Conservation (phyloP, 2,797 vertebrate genomes). For the Eurystomus glaucurus region DNA sequence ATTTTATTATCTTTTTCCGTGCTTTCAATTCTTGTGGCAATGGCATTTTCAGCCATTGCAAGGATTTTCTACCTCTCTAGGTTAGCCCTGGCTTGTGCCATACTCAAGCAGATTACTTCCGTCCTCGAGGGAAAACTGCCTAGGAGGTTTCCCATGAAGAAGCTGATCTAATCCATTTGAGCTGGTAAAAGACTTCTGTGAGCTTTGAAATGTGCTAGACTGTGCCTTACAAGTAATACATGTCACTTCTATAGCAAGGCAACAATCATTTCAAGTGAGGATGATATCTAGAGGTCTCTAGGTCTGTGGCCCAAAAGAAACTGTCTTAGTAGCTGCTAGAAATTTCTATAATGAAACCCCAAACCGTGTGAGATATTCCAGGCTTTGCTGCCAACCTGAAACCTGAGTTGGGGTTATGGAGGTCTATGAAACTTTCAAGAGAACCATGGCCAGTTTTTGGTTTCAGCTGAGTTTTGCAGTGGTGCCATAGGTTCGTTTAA, state of each 20-base stretch:
- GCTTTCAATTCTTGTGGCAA: neutral
- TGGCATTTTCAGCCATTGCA: neutral
- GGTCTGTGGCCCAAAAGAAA: neutral
- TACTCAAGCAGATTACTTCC: neutral
- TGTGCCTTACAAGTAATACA: neutral
- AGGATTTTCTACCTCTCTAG: neutral
- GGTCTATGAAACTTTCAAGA: constrained; percentile 68
- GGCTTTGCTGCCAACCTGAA: constrained; percentile 56
- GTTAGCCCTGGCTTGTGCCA: neutral
- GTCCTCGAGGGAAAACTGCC: neutral
- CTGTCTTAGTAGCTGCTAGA: neutral
- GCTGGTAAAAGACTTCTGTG: constrained; percentile 3
- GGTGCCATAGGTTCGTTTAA: constrained; percentile 48
- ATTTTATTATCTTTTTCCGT: neutral
- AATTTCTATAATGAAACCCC: constrained; percentile 43
- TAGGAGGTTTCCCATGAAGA: neutral
- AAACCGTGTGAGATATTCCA: constrained; percentile 26
- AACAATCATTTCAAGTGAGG: neutral
- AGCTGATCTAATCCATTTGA: constrained; percentile 28
- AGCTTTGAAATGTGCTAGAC: constrained; percentile 16
- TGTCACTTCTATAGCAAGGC: neutral
- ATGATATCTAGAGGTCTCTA: neutral
- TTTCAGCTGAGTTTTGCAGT: constrained; percentile 47
- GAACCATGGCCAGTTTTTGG: constrained; percentile 42
- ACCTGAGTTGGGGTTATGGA: constrained; percentile 43